A percentile compares a stretch with the other conserved stretches of the same genome.
These are phyloP conservation scores for Chelidonichthys spinosus DNA, from an alignment of 2,797 vertebrate genomes.

Conservation along the genomic window DNA sequence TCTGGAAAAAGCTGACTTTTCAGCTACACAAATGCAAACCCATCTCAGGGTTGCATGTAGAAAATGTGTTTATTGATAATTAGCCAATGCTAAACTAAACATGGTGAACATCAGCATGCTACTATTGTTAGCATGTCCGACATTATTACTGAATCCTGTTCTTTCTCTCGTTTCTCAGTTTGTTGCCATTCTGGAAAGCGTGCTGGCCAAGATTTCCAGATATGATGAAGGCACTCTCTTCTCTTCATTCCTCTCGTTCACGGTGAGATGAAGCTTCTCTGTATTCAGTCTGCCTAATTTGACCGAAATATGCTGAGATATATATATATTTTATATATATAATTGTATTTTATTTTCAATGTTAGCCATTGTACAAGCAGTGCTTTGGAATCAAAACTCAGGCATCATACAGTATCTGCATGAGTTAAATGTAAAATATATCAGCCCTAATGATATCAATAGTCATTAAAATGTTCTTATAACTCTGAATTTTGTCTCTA, in stretches of 20 bases:
- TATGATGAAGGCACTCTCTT: constrained; percentile 99
- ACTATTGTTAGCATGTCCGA: background rate
- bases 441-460: background rate
- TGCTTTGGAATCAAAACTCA: background rate
- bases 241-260: constrained; percentile 99
- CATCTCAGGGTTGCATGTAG: background rate
- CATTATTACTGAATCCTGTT: background rate
- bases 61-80: background rate
- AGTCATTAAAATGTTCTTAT: background rate
- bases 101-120: background rate
- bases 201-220: constrained; percentile 98
- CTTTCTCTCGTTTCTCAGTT: constrained; percentile 83
- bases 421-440: background rate
- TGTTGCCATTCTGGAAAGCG: constrained; percentile 95
- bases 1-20: background rate
- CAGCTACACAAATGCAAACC: background rate
- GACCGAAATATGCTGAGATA: background rate
- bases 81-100: background rate
- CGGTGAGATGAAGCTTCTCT: constrained; percentile 85
- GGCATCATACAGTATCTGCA: background rate
- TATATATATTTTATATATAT: background rate
- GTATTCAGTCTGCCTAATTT: background rate
- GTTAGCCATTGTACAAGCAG: background rate
- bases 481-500: constrained; percentile 64
- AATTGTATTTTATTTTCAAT: background rate